Evolutionary conservation across 2,888 invertebrate species (phyloP).

Genomic region (Athetis lepigone): DNA sequence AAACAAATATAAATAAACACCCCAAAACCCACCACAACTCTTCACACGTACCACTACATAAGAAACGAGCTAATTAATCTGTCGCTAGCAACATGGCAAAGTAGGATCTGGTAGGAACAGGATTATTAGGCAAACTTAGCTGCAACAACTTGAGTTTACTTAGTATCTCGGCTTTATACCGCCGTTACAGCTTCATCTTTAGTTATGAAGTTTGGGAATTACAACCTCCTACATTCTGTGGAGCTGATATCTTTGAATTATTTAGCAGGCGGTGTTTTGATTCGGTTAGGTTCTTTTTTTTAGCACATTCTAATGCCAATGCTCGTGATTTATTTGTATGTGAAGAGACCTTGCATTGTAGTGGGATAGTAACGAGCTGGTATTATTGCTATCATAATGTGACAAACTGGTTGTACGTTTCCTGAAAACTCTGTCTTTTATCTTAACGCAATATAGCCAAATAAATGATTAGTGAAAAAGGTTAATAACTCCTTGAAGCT

Average conservation of each 20-base stretch:
- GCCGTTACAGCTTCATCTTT: constrained; percentile 50
- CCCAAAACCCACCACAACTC: constrained; percentile 1
- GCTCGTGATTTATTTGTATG: too few species aligned
- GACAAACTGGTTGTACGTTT: too few species aligned
- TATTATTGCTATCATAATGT: too few species aligned
- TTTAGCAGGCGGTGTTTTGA: neutral
- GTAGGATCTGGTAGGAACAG: constrained; percentile 62
- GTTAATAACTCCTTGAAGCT: too few species aligned
- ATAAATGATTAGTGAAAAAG: too few species aligned
- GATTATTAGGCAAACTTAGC: constrained; percentile 73
- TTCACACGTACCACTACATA: constrained; percentile 25
- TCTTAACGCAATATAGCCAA: too few species aligned
- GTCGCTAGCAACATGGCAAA: constrained; percentile 72
- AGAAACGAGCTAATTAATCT: constrained; percentile 75
- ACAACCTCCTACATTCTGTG: constrained; percentile 16
- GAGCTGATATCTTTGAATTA: constrained; percentile 1
- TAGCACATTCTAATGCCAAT: too few species aligned
- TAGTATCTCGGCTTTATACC: constrained; percentile 56
- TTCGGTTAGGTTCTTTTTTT: neutral
- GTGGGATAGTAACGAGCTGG: too few species aligned
- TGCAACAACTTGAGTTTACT: constrained; percentile 65
- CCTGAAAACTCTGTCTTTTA: too few species aligned
- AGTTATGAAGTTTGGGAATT: constrained; percentile 55
- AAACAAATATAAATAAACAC: neutral
- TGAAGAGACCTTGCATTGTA: too few species aligned